phyloP scores from a whole-genome alignment of 2,113 vertebrate genomes.

The Urocitellus parryii region DNA sequence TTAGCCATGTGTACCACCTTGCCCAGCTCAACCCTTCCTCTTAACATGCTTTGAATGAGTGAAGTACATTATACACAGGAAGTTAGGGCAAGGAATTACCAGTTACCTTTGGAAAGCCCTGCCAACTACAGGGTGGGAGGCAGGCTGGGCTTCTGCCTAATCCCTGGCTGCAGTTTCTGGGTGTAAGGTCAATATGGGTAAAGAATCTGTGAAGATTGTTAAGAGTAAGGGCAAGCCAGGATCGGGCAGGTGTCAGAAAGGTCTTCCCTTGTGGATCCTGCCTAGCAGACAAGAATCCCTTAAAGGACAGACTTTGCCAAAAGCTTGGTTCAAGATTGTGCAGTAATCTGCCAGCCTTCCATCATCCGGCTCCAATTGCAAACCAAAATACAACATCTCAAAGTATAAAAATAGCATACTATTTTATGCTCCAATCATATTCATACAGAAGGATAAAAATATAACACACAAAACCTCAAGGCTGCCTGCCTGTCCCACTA shows the following conservation, averaged over 20 bases:
- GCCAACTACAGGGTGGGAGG: slow-evolving; percentile 17
- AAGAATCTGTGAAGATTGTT: not conserved
- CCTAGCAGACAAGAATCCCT: not conserved
- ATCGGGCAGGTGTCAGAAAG: not conserved
- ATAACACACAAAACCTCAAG: slow-evolving; percentile 24
- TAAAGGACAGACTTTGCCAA: not conserved
- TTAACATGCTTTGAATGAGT: slow-evolving; percentile 26
- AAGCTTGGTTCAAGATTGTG: not conserved
- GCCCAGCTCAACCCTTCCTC: not conserved
- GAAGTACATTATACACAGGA: not conserved
- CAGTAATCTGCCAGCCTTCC: slow-evolving; percentile 35
- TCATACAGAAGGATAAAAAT: slow-evolving; percentile 56
- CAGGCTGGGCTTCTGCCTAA: slow-evolving; percentile 47
- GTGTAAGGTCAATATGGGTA: not conserved
- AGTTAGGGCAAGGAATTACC: slow-evolving; percentile 17
- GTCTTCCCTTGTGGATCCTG: slow-evolving; percentile 41
- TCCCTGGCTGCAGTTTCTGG: not conserved
- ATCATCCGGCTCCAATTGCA: slow-evolving; percentile 63
- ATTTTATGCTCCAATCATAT: slow-evolving; percentile 22
- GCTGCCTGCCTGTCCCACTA: slow-evolving; percentile 11
- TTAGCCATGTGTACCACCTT: not conserved
- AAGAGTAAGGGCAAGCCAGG: slow-evolving; percentile 23
- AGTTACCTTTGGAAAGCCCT: slow-evolving; percentile 52
- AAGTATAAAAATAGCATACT: slow-evolving; percentile 74
- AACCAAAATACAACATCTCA: slow-evolving; percentile 51